Evolutionary conservation across 2,113 vertebrate species (phyloP), one percentile per base, ranked within the genome.

Genomic region (Misgurnus mizolepis): DNA sequence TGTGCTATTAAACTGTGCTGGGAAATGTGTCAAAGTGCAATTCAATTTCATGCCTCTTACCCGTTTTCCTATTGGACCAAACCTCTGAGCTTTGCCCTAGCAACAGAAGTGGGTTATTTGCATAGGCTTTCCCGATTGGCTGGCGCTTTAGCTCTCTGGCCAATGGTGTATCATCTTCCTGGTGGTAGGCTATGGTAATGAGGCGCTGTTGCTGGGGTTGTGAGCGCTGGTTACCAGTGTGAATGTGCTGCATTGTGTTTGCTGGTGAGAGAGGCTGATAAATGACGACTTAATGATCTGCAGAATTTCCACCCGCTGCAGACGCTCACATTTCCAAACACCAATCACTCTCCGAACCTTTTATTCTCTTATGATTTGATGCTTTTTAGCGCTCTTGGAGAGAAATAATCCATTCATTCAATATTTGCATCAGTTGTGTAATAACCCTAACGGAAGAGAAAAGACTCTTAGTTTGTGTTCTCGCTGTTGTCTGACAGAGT

Each of bases 121-220:
- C 95, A 96, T 95, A 92, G 73, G 85, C 82, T 77, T 14, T 79
- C 86, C 78, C 68, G 91, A 95, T 96, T 95, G 94, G 95, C 73
- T 75, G n/a, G 76, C 7, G 7, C 78, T 74, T 84, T 27, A 70
- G 76, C 85, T 45, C 17, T 84, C 68, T 68, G 83, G 84, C 95
- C 94, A 96, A 95, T 96, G 85, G 72, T 82, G 80, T 74, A 82
- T 86, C 79, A 86, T 83, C 62, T 50, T 85, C 85, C 84, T 88
- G 80, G 91, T 93, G 94, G 93, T 94, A 94, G 94, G 95, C 93
- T 95, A 94, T 95, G 95, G 94, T 95, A 95, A 96, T 95, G 88
- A 94, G 90, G 86, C 81, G 92, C 95, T 96, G 95, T 96, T 96
- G 95, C 95, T 94, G 95, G 94, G 94, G 88, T 92, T 85, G 89